Percentiles rank a stretch among this genome's conserved stretches.
These are phyloP conservation scores for Bicyclus anynana DNA, from an alignment of 1,140 invertebrate species.

Conservation along the genomic window DNA sequence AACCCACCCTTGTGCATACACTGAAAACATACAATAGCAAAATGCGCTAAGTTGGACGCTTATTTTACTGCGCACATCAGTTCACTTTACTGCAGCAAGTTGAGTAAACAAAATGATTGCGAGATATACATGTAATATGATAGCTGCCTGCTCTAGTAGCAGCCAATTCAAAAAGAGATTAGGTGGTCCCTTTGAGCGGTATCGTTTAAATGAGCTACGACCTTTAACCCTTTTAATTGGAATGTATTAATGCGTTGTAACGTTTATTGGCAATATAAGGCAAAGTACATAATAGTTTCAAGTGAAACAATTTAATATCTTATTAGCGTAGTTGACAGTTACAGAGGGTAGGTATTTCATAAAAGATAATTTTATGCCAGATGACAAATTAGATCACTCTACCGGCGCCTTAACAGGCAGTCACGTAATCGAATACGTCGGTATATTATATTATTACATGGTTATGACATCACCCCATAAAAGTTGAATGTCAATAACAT, in stretches of 20 bases:
- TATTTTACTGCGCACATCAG: too few relatives aligned
- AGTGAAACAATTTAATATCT: not conserved
- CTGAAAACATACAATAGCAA: too few relatives aligned
- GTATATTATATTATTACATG: not conserved
- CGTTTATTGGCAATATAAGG: slow-evolving; percentile 4
- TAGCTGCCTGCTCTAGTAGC: too few relatives aligned
- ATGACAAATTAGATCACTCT: not conserved
- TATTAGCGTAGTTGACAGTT: not conserved
- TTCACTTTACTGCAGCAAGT: too few relatives aligned
- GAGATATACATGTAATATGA: too few relatives aligned
- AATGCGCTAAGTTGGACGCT: too few relatives aligned
- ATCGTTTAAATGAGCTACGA: too few relatives aligned
- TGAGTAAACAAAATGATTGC: too few relatives aligned
- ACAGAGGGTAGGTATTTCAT: not conserved
- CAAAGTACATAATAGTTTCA: not conserved
- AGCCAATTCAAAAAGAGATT: too few relatives aligned
- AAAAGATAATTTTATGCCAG: not conserved
- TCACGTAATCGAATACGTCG: not conserved
- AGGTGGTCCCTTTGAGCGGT: too few relatives aligned
- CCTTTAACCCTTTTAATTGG: slow-evolving; percentile 2
- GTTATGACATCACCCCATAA: not conserved
- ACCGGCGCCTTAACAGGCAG: not conserved
- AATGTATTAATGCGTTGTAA: slow-evolving; percentile 1
- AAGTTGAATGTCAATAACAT: not conserved
- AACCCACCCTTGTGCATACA: too few relatives aligned